Evolutionary conservation across 2,113 vertebrate genomes (phyloP).

Genomic region (Cyphomyrus discorhynchus): DNA sequence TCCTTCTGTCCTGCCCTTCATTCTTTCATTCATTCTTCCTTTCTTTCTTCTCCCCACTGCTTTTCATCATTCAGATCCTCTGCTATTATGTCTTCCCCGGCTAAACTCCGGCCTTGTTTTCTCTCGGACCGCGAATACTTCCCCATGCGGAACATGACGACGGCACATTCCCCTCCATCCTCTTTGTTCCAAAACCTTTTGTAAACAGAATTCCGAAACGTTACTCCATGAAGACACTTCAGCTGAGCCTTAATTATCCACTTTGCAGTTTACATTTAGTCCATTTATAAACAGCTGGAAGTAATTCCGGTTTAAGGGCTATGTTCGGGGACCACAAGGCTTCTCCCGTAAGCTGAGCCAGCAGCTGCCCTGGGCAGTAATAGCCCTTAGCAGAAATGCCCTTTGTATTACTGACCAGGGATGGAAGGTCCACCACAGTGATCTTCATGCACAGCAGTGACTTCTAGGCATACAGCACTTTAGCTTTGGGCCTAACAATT

Average conservation of each 20-base stretch:
- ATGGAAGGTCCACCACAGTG: not conserved
- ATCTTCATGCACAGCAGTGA: not conserved
- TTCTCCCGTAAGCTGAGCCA: not conserved
- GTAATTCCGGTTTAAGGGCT: not conserved
- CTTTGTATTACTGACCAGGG: not conserved
- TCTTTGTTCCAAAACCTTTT: constrained; percentile 18
- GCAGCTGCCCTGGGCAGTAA: not conserved
- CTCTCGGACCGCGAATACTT: not conserved
- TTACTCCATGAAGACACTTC: not conserved
- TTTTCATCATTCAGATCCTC: not conserved
- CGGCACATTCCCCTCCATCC: not conserved
- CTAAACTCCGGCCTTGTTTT: not conserved
- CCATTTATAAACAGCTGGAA: not conserved
- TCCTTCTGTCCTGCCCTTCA: not conserved
- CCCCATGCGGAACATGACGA: not conserved
- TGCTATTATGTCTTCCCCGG: not conserved
- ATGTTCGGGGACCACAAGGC: not conserved
- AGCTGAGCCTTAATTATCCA: not conserved
- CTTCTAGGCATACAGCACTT: not conserved
- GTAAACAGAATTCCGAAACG: not conserved
- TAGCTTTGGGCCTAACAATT: not conserved
- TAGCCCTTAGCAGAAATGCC: not conserved
- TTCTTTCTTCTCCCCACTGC: not conserved
- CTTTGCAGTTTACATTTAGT: not conserved
- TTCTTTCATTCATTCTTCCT: not conserved